Evolutionary conservation across 2,797 vertebrate genomes (phyloP).

Genomic region (Steatocranus sp.): DNA sequence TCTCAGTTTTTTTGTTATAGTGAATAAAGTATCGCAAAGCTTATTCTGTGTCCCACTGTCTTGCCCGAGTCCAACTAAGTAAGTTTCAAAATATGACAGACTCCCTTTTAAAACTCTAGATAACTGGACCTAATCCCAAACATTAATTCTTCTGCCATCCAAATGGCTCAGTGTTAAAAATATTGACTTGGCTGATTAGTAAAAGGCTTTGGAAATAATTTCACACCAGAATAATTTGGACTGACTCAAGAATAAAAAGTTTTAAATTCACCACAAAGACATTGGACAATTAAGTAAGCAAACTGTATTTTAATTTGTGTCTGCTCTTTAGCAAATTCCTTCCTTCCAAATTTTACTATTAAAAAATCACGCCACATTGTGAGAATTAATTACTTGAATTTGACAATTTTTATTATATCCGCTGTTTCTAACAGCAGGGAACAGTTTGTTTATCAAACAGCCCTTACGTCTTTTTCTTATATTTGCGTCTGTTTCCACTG

Average conservation of each 20-base stretch:
- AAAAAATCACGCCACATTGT: not conserved
- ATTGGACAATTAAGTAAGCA: not conserved
- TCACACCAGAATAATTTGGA: not conserved
- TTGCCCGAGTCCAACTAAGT: not conserved
- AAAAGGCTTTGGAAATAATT: not conserved
- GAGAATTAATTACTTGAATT: not conserved
- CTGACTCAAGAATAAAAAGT: not conserved
- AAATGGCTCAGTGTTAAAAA: rapidly evolving
- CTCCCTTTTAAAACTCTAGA: not conserved
- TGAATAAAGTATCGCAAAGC: not conserved
- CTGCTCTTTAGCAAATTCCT: not conserved
- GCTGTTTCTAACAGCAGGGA: not conserved
- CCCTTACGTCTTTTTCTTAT: not conserved
- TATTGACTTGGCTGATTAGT: not conserved
- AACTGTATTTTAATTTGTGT: not conserved
- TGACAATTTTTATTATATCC: not conserved
- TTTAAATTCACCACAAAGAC: not conserved
- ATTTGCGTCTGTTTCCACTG: not conserved
- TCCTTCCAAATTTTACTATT: not conserved
- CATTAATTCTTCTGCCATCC: not conserved
- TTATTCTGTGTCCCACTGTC: not conserved
- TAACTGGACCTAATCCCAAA: not conserved
- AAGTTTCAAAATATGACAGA: not conserved
- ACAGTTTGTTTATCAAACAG: not conserved
- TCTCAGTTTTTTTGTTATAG: not conserved